phyloP scores from a whole-genome alignment of 2,113 vertebrate genomes.

The Hemibagrus wyckioides region DNA sequence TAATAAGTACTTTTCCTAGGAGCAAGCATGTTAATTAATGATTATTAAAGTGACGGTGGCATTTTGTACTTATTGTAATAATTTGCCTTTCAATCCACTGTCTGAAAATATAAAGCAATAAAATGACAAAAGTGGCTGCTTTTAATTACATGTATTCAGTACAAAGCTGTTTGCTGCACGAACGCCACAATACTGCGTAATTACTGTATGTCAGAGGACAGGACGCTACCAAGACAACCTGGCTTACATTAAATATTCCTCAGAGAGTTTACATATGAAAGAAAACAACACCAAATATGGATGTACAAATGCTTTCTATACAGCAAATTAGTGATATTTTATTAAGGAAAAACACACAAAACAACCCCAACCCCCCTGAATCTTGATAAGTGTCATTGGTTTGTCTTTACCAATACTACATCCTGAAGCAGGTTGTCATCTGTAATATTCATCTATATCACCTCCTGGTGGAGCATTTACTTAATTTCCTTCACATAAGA shows the following conservation, averaged over 20 bases:
- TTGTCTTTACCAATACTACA: not conserved
- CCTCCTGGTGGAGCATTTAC: not conserved
- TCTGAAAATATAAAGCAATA: slow-evolving; percentile 1
- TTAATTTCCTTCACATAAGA: not conserved
- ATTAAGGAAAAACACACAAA: not conserved
- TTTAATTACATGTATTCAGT: not conserved
- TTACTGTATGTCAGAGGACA: not conserved
- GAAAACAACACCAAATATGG: not conserved
- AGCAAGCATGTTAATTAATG: not conserved
- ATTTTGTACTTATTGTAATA: not conserved
- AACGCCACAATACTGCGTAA: not conserved
- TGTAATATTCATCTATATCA: not conserved
- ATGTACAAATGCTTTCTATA: no score
- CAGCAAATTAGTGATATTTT: not conserved
- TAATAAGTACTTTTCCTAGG: not conserved
- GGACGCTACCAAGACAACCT: not conserved
- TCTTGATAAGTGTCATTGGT: not conserved
- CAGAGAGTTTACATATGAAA: not conserved
- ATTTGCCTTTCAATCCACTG: not conserved
- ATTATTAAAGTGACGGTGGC: not conserved
- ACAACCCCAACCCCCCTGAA: no score
- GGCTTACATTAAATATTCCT: not conserved
- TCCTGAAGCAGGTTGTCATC: not conserved
- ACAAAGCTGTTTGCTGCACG: not conserved
- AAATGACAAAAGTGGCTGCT: not conserved